Conservation (phyloP, 2,797 vertebrate genomes). For the Micrastur ruficollis region DNA sequence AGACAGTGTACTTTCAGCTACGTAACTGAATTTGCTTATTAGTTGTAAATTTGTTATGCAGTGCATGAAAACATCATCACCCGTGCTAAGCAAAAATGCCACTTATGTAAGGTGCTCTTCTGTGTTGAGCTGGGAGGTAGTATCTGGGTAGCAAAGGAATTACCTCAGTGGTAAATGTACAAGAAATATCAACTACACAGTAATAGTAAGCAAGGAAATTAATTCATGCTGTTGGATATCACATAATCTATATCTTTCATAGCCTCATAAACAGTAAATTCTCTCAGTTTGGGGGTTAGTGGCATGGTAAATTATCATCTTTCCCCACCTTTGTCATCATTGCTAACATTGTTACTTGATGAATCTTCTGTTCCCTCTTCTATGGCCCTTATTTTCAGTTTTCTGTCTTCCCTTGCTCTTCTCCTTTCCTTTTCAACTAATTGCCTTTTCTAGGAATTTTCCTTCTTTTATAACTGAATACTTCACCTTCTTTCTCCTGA, state of each 20-base stretch:
- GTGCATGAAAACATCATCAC: background rate
- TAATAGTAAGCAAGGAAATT: background rate
- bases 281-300: background rate
- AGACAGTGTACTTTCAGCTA: background rate
- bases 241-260: background rate
- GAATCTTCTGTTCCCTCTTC: background rate
- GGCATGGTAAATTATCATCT: rapidly evolving
- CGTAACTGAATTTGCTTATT: background rate
- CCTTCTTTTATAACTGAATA: background rate
- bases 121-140: background rate
- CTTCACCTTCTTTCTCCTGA: background rate
- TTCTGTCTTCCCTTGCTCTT: background rate
- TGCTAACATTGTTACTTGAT: background rate
- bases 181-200: background rate
- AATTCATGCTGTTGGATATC: background rate
- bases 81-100: background rate
- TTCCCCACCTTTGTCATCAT: background rate
- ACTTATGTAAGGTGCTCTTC: background rate
- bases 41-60: background rate
- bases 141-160: background rate
- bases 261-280: background rate
- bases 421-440: background rate
- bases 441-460: background rate
- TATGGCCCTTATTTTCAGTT: background rate
- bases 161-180: background rate